Evolutionary conservation across 2,113 vertebrate genomes (phyloP), one percentile per base, ranked within the genome.

Genomic region (Rutilus rutilus): DNA sequence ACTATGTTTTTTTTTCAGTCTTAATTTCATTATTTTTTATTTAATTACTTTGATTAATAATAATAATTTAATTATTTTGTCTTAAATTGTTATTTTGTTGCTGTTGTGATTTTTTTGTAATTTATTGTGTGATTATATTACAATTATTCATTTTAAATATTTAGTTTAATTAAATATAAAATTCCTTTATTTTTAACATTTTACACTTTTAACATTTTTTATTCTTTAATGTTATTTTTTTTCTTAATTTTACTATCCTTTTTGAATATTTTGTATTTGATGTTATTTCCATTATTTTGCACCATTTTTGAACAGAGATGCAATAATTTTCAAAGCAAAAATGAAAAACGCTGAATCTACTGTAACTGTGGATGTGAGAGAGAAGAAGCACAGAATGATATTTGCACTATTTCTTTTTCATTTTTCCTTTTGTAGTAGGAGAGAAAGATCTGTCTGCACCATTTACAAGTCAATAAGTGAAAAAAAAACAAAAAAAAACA

Each of bases 381-480:
- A 50, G 12, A 10, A 42, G 23, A 75, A 47, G n/a, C 23, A 14
- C 12, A 14, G 12, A n/a, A 75, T 47, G 4, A 45, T 11, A 59
- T 78, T 78, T 78, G 15, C 8, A 33, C 30, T 57, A 54, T 60
- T 52, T 77, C 74, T 17, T 50, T n/a, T 17, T 75, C 50, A 76
- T 30, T 54, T 14, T 57, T 54, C 12, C 67, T 69, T 71, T 54
- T 57, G 30, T 33, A 45, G 10, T n/a, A 73, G 19, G 52, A 86
- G 4, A 81, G 17, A 64, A 45, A 62, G 33, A 77, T 81, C 59
- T 30, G 59, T 65, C 39, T 81, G 60, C 59, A 65, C 39, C 36
- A 62, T 65, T 85, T 65, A 67, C 17, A 54, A 54, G 15, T 19
- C 75, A 77, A 54, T 5, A 33, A n/a, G 45, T 54, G 6, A 36